phyloP scores from a whole-genome alignment of 2,888 invertebrate genomes.

The Scrobipalpa costella region DNA sequence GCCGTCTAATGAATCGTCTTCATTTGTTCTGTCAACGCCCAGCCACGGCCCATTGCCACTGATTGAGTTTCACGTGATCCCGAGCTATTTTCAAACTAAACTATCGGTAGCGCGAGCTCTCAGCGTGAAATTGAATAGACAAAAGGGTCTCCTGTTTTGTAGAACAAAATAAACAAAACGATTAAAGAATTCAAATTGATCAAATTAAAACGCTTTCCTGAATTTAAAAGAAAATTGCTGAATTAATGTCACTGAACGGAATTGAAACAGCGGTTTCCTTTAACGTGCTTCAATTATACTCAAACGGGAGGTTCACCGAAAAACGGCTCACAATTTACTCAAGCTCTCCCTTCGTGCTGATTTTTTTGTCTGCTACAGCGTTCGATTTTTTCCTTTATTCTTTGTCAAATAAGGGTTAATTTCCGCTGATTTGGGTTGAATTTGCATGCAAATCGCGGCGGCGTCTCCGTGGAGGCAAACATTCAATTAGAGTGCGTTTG shows the following conservation, averaged over 20 bases:
- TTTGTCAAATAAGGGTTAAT: conserved; percentile 33
- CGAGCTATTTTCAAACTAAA: conserved; percentile 19
- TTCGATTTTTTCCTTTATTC: conserved; percentile 32
- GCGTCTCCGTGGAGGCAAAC: conserved; percentile 42
- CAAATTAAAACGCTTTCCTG: conserved; percentile 16
- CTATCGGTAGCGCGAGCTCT: conserved; percentile 3
- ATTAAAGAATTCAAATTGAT: conserved; percentile 17
- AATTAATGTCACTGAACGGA: conserved; percentile 26
- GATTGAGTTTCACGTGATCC: conserved; percentile 26
- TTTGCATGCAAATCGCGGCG: conserved; percentile 39
- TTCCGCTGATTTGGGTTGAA: conserved; percentile 31
- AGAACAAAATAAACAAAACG: conserved; percentile 9
- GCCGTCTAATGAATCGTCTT: conserved; percentile 35
- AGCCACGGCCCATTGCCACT: conserved; percentile 26
- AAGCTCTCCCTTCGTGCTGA: conserved; percentile 32
- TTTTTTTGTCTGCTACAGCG: conserved; percentile 30
- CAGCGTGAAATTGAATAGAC: conserved; percentile 20
- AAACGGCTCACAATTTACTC: conserved; percentile 31
- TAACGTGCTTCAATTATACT: conserved; percentile 32
- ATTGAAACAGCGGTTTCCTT: conserved; percentile 29
- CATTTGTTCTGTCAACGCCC: conserved; percentile 39
- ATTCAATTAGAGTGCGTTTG: conserved; percentile 48
- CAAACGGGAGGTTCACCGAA: conserved; percentile 28
- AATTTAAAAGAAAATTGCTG: conserved; percentile 17
- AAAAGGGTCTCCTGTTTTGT: not conserved